Evolutionary conservation across 1,140 invertebrate species (phyloP), one percentile per base, ranked within the genome.

Genomic region (Halyomorpha halys): DNA sequence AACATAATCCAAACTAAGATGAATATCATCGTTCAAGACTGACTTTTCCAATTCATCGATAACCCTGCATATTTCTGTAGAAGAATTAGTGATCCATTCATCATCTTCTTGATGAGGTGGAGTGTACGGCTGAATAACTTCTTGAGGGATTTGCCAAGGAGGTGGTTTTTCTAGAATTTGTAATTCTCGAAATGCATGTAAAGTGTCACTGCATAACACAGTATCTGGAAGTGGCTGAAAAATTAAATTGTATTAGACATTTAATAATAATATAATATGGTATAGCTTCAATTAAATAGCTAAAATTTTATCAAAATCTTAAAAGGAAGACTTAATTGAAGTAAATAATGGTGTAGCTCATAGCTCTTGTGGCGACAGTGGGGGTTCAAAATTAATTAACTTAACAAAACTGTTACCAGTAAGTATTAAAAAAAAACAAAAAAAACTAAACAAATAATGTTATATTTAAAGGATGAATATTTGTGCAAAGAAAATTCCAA

Each of bases 161-260:
- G 51, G n/a, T 3, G 51, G 30, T 23, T 65, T 51, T 23, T 65
- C 64, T 14, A 65, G 51, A 6, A 65, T 59, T 61, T 61, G 27
- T 13, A 65, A 27, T 49, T 65, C 64, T 44, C 64, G 14, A 39
- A 83, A 81, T 39, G 76, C 75, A 23, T 68, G 19, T 2, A 82
- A 68, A 3, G 81, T 79, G 67, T 85, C 83, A 15, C 81, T 71
- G 67, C 82, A 83, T 0, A 80, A 66, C 44, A 84, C 69, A 65
- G 77, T 72, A 21, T 76, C 66, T 13, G 76, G 73, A 39, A 84
- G 68, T n/a, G 62, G 56, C 68, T 70, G 23, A 56, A 67, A 67
- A 30, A 66, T 15, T 21, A 65, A 54, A 59, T 25, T 27, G 62
- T 63, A 54, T 39, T 47, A 47, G 63, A 67, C 14, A 23, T 49